These are phyloP conservation scores for Coregonus suidteri DNA, from an alignment of 2,797 vertebrate species.

Conservation along the genomic window DNA sequence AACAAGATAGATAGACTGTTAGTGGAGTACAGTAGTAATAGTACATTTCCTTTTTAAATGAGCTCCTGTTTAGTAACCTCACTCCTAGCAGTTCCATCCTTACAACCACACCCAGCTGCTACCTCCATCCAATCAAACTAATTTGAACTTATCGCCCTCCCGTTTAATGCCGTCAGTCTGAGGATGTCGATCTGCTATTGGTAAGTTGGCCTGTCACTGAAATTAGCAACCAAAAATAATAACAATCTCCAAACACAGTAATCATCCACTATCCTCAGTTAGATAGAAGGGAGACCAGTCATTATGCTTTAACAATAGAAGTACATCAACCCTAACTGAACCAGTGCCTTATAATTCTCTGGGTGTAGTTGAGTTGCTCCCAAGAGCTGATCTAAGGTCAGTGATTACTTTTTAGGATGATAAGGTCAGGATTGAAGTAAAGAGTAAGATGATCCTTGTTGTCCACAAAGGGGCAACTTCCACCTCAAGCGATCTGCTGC, in stretches of 20 bases:
- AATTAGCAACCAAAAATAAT: constrained; percentile 9
- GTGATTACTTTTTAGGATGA: neutral
- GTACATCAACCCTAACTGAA: neutral
- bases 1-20: constrained; percentile 11
- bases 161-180: constrained; percentile 91
- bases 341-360: neutral
- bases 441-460: neutral
- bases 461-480: neutral
- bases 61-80: constrained; percentile 27
- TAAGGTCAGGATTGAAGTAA: no score
- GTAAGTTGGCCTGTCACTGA: constrained; percentile 84
- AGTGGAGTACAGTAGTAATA: constrained; percentile 16
- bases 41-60: constrained; percentile 6
- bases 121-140: constrained; percentile 58
- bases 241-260: neutral
- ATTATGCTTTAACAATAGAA: neutral
- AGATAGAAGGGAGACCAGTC: neutral
- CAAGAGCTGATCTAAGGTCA: neutral
- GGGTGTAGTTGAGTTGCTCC: neutral
- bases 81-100: constrained; percentile 14
- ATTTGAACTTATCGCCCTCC: constrained; percentile 76
- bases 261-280: constrained; percentile 10
- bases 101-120: constrained; percentile 25
- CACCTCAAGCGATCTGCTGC: constrained; percentile 34
- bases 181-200: constrained; percentile 98